Evolutionary conservation across 37 sponge, comb jelly and placozoan genomes (phyloP).

Genomic region (Cliona cf. orientalis): DNA sequence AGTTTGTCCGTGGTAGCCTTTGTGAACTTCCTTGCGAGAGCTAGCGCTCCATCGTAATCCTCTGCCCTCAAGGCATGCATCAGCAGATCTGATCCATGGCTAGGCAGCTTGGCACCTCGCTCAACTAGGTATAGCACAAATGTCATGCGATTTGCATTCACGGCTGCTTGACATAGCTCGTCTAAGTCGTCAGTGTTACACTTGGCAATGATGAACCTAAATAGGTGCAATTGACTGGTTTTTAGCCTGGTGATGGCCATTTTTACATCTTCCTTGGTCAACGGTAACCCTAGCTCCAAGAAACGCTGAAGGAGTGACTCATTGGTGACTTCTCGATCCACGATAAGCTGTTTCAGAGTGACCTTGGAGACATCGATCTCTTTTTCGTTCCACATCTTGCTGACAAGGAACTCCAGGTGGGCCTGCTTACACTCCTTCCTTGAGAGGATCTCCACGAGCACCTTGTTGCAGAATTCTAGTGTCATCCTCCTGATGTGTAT

Average conservation of each 20-base stretch:
- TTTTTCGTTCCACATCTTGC: neutral
- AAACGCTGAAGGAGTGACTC: neutral
- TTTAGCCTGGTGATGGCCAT: neutral
- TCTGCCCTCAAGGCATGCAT: neutral
- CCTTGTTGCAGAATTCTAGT: neutral
- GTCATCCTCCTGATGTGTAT: too few species aligned
- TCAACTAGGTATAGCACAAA: slow-evolving; percentile 42
- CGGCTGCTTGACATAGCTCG: slow-evolving; percentile 22
- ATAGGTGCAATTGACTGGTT: neutral
- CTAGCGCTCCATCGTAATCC: neutral
- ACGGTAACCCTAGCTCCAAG: neutral
- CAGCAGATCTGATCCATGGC: neutral
- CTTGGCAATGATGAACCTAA: slow-evolving; percentile 4
- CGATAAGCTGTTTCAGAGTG: neutral
- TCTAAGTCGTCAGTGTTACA: slow-evolving; percentile 1
- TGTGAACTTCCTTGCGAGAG: neutral
- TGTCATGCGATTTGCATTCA: neutral
- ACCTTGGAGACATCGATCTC: neutral
- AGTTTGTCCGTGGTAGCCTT: neutral
- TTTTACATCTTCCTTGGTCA: neutral
- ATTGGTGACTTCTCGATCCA: slow-evolving; percentile 1
- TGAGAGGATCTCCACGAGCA: neutral
- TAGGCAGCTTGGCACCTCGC: slow-evolving; percentile 14
- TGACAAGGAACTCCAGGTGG: neutral
- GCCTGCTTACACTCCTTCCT: neutral